Conservation (phyloP, 1,140 invertebrate species). For the Drosophila sturtevanti region DNA sequence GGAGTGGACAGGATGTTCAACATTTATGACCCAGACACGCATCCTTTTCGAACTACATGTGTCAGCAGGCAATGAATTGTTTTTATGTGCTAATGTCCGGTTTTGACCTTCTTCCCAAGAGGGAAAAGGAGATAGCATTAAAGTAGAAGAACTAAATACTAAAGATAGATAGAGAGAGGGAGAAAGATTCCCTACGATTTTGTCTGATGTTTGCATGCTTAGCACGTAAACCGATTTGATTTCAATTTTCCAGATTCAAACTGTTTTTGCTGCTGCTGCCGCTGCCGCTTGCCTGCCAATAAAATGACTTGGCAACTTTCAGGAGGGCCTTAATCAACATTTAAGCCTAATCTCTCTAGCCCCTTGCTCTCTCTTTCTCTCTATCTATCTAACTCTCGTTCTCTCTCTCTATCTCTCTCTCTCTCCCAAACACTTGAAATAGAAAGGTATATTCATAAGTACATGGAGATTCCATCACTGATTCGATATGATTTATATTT, state of each 20-base stretch:
- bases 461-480: neutral
- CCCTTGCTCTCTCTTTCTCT: neutral
- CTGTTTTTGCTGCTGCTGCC: conserved; percentile 14
- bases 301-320: conserved; percentile 43
- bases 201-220: conserved; percentile 44
- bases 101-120: conserved; percentile 2
- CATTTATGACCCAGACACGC: conserved; percentile 68
- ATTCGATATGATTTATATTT: neutral
- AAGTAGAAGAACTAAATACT: too few species aligned
- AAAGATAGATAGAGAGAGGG: neutral
- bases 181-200: conserved; percentile 1
- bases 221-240: conserved; percentile 82
- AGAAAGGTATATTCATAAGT: neutral
- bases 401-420: neutral
- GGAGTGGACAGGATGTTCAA: conserved; percentile 12
- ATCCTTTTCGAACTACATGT: conserved; percentile 55
- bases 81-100: conserved; percentile 75
- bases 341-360: conserved; percentile 22
- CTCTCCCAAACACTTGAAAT: neutral
- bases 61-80: conserved; percentile 77
- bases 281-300: conserved; percentile 9
- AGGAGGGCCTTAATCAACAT: conserved; percentile 27
- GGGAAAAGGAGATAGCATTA: neutral
- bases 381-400: neutral
- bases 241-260: conserved; percentile 81